Percentiles rank a stretch among this genome's conserved stretches.
Conservation (phyloP, 2,113 vertebrate species). For the Pseudorhombus dupliciocellatus region DNA sequence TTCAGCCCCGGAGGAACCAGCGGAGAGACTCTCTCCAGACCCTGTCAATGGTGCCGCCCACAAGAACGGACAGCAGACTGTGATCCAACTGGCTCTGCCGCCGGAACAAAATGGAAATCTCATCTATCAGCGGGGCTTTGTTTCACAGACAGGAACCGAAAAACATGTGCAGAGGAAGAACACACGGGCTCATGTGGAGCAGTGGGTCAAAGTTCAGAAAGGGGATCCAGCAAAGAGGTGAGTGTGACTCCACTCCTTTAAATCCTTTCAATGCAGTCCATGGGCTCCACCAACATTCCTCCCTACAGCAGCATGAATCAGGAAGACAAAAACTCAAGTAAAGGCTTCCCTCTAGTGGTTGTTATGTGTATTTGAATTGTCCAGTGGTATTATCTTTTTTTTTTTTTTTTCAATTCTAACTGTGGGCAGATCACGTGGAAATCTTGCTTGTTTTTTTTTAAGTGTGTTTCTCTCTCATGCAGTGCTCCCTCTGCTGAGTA, state of each 20-base stretch:
- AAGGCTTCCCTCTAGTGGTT: constrained; percentile 69
- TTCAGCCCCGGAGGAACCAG: constrained; percentile 68
- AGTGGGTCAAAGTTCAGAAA: constrained; percentile 96
- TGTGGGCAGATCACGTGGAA: not conserved
- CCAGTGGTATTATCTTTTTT: not conserved
- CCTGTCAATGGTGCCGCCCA: constrained; percentile 76
- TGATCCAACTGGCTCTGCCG: constrained; percentile 71
- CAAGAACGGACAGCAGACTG: constrained; percentile 84
- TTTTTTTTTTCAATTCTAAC: not conserved
- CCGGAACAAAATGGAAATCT: constrained; percentile 89
- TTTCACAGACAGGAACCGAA: constrained; percentile 81
- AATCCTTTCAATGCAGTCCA: too few species aligned
- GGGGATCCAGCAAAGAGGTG: constrained; percentile 89
- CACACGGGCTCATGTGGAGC: constrained; percentile 90
- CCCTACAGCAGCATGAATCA: constrained; percentile 4
- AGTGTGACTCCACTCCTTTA: constrained; percentile 62
- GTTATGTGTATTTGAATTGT: not conserved
- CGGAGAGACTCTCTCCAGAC: constrained; percentile 83
- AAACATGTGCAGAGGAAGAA: constrained; percentile 92
- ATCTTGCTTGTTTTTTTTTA: not conserved
- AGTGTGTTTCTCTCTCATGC: constrained; percentile 19
- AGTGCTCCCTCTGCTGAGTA: constrained; percentile 85
- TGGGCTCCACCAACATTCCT: not conserved
- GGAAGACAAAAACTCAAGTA: not conserved
- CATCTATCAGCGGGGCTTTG: constrained; percentile 84